Conservation (phyloP, 2,797 vertebrate genomes). For the Parambassis ranga region DNA sequence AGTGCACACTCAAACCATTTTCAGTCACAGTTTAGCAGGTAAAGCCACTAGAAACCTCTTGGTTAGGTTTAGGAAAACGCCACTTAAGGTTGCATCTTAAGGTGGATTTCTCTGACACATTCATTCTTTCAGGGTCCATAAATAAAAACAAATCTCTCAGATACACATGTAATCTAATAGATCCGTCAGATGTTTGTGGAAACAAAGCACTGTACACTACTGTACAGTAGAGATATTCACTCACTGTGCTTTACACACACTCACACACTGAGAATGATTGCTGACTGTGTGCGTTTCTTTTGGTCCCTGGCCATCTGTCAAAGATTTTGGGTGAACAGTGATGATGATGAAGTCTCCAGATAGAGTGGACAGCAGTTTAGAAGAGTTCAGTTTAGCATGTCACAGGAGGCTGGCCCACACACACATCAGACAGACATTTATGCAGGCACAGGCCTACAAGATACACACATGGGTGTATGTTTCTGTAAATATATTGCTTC, state of each 20-base stretch:
- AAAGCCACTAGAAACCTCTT: too few relatives aligned
- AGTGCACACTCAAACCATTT: too few relatives aligned
- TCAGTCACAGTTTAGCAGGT: too few relatives aligned
- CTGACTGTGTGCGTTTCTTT: conserved; percentile 36
- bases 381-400: conserved; percentile 46
- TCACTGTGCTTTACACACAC: conserved; percentile 1
- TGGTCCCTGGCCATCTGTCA: conserved; percentile 57
- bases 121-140: too few relatives aligned
- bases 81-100: too few relatives aligned
- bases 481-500: too few relatives aligned
- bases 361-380: conserved; percentile 61
- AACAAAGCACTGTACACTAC: background rate
- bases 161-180: background rate
- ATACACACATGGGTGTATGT: conserved; percentile 4
- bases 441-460: conserved; percentile 27
- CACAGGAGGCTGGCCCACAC: conserved; percentile 40
- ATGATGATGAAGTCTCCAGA: conserved; percentile 60
- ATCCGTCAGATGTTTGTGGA: background rate
- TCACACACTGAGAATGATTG: conserved; percentile 27
- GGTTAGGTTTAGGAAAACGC: too few relatives aligned
- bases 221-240: conserved; percentile 4
- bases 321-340: conserved; percentile 50
- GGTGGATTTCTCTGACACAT: too few relatives aligned
- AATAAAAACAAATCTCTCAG: background rate
- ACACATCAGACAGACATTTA: conserved; percentile 17